Evolutionary conservation across 2,113 vertebrate genomes (phyloP).

Genomic region (Macrotis lagotis): DNA sequence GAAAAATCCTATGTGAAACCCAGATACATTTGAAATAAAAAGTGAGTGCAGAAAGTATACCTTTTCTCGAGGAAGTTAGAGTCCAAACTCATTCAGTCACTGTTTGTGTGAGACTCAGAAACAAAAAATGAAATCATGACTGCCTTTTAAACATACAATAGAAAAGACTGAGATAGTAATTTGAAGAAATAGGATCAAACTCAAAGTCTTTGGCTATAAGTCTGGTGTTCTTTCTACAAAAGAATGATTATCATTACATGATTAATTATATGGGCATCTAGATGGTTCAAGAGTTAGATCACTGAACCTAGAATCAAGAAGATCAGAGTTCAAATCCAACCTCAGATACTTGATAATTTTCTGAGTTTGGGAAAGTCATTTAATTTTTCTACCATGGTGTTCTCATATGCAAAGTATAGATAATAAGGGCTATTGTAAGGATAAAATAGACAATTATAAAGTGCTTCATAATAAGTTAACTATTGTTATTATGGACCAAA

Average conservation of each 20-base stretch:
- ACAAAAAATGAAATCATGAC: background rate
- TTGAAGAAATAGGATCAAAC: background rate
- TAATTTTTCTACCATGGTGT: background rate
- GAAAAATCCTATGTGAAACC: conserved; percentile 11
- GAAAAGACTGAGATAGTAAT: background rate
- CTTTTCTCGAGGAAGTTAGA: background rate
- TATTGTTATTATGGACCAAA: background rate
- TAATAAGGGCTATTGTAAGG: background rate
- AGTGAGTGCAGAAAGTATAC: background rate
- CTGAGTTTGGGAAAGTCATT: background rate
- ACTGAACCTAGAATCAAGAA: background rate
- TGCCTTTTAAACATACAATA: background rate
- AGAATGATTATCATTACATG: background rate
- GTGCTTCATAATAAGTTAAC: background rate
- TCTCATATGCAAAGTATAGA: background rate
- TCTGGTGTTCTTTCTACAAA: background rate
- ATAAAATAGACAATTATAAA: background rate
- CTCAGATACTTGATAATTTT: background rate
- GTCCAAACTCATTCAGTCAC: background rate
- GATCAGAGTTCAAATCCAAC: background rate
- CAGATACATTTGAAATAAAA: conserved; percentile 14
- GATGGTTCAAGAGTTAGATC: background rate
- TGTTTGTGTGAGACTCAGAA: conserved; percentile 30
- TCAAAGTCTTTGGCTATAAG: background rate
- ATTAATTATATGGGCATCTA: background rate